Evolutionary conservation across 2,113 vertebrate species (phyloP).

Genomic region (Halcyon senegalensis): DNA sequence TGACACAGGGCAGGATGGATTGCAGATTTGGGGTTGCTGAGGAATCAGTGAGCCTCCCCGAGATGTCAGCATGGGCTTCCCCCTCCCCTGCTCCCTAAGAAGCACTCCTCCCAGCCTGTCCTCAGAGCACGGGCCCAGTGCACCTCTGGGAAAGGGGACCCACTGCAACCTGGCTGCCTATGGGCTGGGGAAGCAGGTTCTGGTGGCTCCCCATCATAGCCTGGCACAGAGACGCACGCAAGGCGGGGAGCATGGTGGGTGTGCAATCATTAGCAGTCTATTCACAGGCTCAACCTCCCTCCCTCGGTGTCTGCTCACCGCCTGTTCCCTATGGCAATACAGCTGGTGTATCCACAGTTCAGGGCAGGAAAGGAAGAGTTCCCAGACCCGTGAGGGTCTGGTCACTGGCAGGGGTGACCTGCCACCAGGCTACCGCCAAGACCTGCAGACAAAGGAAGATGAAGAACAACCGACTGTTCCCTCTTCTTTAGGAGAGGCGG

Average conservation of each 20-base stretch:
- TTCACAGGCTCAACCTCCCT: constrained; percentile 50
- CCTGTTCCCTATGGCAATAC: constrained; percentile 42
- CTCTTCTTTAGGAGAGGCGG: not conserved
- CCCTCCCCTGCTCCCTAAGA: not conserved
- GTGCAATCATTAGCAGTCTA: constrained; percentile 67
- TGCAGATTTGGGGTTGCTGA: not conserved
- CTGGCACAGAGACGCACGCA: constrained; percentile 40
- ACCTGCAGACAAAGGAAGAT: not conserved
- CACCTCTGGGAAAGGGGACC: not conserved
- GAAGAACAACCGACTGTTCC: not conserved
- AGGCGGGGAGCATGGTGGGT: constrained; percentile 45
- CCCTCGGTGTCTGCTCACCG: constrained; percentile 30
- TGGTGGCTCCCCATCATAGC: constrained; percentile 39
- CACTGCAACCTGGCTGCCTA: accelerated
- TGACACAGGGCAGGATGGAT: not conserved
- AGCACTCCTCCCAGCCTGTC: not conserved
- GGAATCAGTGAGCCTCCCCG: not conserved
- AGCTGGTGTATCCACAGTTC: not conserved
- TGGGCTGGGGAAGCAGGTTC: not conserved
- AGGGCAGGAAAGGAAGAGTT: not conserved
- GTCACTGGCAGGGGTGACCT: not conserved
- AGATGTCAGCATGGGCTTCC: not conserved
- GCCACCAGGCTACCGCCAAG: not conserved
- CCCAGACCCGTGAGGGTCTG: not conserved
- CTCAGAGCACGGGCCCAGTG: not conserved